Conservation (phyloP, 2,113 vertebrate species). For the Ctenodactylus gundi region DNA sequence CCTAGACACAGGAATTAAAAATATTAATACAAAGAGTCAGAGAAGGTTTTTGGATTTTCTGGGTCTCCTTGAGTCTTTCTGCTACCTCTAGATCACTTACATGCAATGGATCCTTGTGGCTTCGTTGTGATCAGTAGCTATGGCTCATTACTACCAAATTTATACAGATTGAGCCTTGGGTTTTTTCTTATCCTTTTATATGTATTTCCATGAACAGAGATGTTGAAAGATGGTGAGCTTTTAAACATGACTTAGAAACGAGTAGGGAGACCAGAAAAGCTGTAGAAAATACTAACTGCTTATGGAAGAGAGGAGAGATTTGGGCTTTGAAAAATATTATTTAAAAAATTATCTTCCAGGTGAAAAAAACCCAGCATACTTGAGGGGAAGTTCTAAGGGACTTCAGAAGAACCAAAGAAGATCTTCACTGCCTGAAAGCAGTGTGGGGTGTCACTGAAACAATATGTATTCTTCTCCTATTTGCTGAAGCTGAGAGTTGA, state of each 20-base stretch:
- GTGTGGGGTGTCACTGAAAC: neutral
- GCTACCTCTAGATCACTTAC: neutral
- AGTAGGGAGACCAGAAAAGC: neutral
- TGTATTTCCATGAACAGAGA: neutral
- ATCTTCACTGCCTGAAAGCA: neutral
- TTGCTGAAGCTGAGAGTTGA: neutral
- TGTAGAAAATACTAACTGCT: neutral
- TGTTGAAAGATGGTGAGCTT: neutral
- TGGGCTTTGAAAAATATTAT: neutral
- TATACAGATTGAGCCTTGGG: neutral
- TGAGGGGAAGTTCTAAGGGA: neutral
- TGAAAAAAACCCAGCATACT: neutral
- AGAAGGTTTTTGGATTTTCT: neutral
- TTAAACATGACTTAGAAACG: slow-evolving; percentile 33
- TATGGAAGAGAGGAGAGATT: neutral
- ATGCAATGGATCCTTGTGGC: neutral
- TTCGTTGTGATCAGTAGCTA: neutral
- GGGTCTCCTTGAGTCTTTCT: neutral
- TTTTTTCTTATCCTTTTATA: slow-evolving; percentile 2
- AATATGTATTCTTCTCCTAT: neutral
- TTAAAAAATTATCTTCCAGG: neutral
- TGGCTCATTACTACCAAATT: neutral
- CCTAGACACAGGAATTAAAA: neutral
- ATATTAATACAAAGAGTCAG: neutral
- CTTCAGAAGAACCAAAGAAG: neutral